phyloP scores from a whole-genome alignment of 2,888 invertebrate species.

The Drosophila mulleri region DNA sequence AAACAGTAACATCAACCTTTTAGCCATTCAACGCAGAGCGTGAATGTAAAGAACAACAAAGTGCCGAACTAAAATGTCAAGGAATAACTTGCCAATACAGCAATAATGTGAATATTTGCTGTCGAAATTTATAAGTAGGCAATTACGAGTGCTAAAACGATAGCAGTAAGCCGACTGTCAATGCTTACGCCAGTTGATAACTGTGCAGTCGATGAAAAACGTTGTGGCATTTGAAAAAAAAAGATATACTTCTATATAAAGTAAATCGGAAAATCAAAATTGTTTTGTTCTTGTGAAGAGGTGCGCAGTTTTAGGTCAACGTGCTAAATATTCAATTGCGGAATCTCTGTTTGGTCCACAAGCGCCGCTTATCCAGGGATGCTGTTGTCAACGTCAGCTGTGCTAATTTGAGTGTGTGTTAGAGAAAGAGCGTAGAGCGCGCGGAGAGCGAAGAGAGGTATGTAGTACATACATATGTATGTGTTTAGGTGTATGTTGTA shows the following conservation, averaged over 20 bases:
- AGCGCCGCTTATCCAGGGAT: conserved; percentile 32
- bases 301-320: conserved; percentile 7
- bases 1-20: conserved; percentile 20
- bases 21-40: conserved; percentile 18
- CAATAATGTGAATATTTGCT: conserved; percentile 6
- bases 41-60: conserved; percentile 15
- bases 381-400: conserved; percentile 63
- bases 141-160: neutral
- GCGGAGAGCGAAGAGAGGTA: conserved; percentile 6
- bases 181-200: conserved; percentile 35
- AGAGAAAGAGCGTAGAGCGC: neutral
- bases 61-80: conserved; percentile 15
- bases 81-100: neutral
- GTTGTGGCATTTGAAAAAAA: conserved; percentile 10
- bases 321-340: conserved; percentile 10
- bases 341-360: conserved; percentile 12
- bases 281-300: conserved; percentile 20
- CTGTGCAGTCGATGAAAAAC: conserved; percentile 25
- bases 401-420: conserved; percentile 31
- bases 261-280: neutral
- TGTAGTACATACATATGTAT: neutral
- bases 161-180: conserved; percentile 9
- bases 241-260: neutral
- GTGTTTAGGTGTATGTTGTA: conserved; percentile 13
- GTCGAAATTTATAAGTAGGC: conserved; percentile 1